Evolutionary conservation across 2,888 invertebrate species (phyloP), one percentile per base, ranked within the genome.

Genomic region (Pogonocherus hispidulus): DNA sequence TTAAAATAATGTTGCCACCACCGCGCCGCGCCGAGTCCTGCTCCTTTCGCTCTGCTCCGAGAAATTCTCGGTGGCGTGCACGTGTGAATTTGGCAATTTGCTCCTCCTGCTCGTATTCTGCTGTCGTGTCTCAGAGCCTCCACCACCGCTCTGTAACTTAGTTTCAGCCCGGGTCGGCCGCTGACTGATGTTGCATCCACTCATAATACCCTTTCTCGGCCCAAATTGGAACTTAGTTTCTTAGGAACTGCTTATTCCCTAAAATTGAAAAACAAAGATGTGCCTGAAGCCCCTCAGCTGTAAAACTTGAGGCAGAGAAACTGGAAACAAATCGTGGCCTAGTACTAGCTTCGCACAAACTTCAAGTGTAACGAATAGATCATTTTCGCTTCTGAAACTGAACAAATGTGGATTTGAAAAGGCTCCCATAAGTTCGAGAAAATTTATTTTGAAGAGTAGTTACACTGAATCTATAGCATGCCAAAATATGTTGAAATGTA

Each of bases 31-130:
- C n/a, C 14, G 1, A n/a, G 16, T 9, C n/a, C 41, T 11, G 14
- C n/a, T 9, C 9, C 20, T 9, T 3, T 27, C 11, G 41, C 73
- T 76, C 74, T 75, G 74, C 74, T 67, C 66, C 66, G 74, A 74
- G 73, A 74, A 69, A 71, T 75, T 77, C 72, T 73, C 69, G 73
- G 75, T 76, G 76, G 76, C 75, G 69, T 71, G 78, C 76, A 78
- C 78, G 78, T 78, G 78, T 78, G 77, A 76, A 78, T 77, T 78
- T 78, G 73, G 77, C 79, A 78, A 76, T 77, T 79, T 77, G 75
- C 78, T 74, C 75, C 71, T 72, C 75, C 71, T 72, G 76, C 80
- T 75, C 76, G 76, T 74, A 73, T 63, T 73, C 76, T 75, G 67
- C n/a, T n/a, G n/a, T n/a, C 62, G 71, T 70, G 76, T 77, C 75